Percentiles rank a stretch among this genome's conserved stretches.
phyloP scores from a whole-genome alignment of 2,113 vertebrate genomes.

The Climacteris rufus region DNA sequence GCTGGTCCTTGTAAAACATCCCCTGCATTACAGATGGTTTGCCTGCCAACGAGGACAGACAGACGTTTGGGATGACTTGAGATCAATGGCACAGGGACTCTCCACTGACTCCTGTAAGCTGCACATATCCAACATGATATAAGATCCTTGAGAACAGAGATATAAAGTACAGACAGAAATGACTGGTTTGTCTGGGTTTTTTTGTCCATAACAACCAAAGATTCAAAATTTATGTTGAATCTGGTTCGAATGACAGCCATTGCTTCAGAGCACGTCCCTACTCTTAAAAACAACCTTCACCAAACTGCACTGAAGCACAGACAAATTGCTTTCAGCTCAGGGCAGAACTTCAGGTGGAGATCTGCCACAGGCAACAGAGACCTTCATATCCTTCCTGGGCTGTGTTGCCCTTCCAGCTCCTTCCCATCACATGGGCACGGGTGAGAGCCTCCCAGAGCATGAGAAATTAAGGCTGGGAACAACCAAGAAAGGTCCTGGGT shows the following conservation, averaged over 20 bases:
- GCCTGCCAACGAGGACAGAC: not conserved
- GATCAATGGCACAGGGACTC: not conserved
- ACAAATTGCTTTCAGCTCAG: not conserved
- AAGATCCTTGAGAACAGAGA: not conserved
- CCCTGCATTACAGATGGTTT: not conserved
- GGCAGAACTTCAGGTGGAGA: not conserved
- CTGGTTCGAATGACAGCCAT: not conserved
- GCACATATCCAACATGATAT: not conserved
- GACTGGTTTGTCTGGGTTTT: not conserved
- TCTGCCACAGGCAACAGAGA: not conserved
- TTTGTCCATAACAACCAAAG: not conserved
- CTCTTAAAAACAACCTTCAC: not conserved
- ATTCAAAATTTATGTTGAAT: not conserved
- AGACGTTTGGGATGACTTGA: not conserved
- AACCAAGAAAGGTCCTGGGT: not conserved
- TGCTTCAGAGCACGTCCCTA: not conserved
- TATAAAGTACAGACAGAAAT: not conserved
- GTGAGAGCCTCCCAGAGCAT: not conserved
- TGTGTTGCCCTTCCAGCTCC: not conserved
- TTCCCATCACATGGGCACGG: accelerated
- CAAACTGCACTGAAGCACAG: not conserved
- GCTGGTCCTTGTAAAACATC: not conserved
- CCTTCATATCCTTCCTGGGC: not conserved
- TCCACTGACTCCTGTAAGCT: not conserved
- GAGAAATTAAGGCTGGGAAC: not conserved